Evolutionary conservation across 2,888 invertebrate species (phyloP), one percentile per base, ranked within the genome.

Genomic region (Microchrysa polita): DNA sequence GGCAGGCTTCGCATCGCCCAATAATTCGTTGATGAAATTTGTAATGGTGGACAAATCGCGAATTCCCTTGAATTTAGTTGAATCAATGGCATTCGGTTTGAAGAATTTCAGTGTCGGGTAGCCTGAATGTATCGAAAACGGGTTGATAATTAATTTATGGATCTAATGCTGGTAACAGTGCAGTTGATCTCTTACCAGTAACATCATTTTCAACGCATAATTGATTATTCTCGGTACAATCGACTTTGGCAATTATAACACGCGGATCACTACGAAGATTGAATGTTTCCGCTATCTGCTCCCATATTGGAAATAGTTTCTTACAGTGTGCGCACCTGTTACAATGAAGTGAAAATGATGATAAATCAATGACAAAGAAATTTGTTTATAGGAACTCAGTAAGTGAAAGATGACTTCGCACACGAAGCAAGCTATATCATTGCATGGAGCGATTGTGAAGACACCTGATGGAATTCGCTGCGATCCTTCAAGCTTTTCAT

Each of bases 41-140:
- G 91, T 92, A 7, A 95, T 85, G 0, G 93, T 89, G 1, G 92
- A 90, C 78, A 94, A 82, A 81, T 94, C 94, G 76, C 94, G 87
- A 0, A 91, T 90, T 1, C 94, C 94, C 79, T 90, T 88, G 83
- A 93, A 96, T 80, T 92, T 92, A 5, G 91, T 87, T 1, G 92
- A 90, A 77, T 90, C 89, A 71, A 84, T 85, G 65, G 89, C 88
- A 23, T 91, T 92, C 76, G 87, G 86, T 82, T 91, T 91, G 83
- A 93, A 95, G 81, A 93, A 93, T 77, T 93, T 90, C 14, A 97
- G 84, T 2, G 94, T 93, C 0, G 97, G 97, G 82, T 94, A 96
- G 42, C 95, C 93, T 81, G 55, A 23, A 67, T n/a, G 5, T 2
- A 42, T n/a, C 5, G 2, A 16, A 60, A 52, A 7, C 27, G 9